phyloP scores from a whole-genome alignment of 30 jellyfish, hydroid and myxozoan species.

The Rhopilema esculentum region DNA sequence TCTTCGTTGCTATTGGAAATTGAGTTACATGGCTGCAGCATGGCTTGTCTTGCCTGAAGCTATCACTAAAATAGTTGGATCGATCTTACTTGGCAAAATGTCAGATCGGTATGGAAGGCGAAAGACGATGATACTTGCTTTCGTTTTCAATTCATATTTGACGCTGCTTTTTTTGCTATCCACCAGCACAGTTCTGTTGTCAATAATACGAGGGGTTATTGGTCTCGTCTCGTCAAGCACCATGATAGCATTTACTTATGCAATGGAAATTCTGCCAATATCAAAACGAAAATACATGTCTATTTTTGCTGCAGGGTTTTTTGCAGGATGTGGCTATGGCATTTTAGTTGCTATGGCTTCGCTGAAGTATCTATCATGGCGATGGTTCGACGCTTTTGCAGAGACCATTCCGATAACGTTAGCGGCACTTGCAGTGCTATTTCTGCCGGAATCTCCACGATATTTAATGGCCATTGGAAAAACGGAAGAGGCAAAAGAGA shows the following conservation, averaged over 20 bases:
- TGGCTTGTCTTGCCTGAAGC: neutral
- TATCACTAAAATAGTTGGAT: neutral
- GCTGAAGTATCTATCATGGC: neutral
- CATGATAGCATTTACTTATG: neutral
- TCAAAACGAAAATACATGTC: neutral
- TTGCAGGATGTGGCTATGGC: neutral
- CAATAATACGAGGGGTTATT: neutral
- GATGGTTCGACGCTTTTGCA: neutral
- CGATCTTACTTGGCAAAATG: neutral
- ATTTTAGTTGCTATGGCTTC: neutral
- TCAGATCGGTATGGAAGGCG: neutral
- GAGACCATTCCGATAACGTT: neutral
- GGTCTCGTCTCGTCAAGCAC: neutral
- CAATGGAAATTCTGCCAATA: neutral
- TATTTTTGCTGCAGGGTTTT: neutral
- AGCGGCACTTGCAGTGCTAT: neutral
- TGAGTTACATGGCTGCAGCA: neutral
- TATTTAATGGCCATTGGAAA: neutral
- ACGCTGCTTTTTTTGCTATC: neutral
- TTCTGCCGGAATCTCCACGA: slow-evolving; percentile 13
- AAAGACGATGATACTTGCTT: neutral
- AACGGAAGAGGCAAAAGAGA: neutral
- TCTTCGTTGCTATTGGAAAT: neutral
- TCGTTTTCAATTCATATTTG: neutral
- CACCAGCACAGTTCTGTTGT: neutral